A percentile compares a stretch with the other conserved stretches of the same genome.
Evolutionary conservation across 1,140 invertebrate species (phyloP).

Genomic region (Ectropis grisescens): DNA sequence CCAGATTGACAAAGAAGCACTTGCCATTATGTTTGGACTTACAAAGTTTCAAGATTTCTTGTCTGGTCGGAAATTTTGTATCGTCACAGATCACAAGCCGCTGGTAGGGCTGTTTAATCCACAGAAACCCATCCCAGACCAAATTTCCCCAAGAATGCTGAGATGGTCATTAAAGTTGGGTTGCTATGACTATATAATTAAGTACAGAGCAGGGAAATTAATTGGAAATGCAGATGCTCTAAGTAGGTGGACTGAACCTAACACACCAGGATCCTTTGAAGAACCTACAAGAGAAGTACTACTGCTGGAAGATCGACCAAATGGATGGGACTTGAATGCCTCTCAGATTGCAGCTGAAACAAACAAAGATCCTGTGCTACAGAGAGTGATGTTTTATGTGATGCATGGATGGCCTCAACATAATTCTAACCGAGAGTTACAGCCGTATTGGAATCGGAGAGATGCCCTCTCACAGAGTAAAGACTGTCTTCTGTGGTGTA

Average conservation of each 20-base stretch:
- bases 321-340: background rate
- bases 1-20: conserved; percentile 1
- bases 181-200: background rate
- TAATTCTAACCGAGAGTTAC: background rate
- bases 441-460: background rate
- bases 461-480: background rate
- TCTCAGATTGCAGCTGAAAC: background rate
- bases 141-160: background rate
- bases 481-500: background rate
- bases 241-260: background rate
- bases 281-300: background rate
- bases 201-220: background rate
- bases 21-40: background rate
- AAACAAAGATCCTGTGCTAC: background rate
- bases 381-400: background rate
- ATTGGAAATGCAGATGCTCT: background rate
- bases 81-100: background rate
- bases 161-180: background rate
- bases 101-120: background rate
- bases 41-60: background rate
- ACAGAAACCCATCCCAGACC: background rate
- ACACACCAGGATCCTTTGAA: background rate
- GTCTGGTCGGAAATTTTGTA: background rate
- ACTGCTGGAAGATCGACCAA: background rate
- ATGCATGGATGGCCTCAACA: background rate